Evolutionary conservation across 2,797 vertebrate genomes (phyloP).

Genomic region (Dallia pectoralis): DNA sequence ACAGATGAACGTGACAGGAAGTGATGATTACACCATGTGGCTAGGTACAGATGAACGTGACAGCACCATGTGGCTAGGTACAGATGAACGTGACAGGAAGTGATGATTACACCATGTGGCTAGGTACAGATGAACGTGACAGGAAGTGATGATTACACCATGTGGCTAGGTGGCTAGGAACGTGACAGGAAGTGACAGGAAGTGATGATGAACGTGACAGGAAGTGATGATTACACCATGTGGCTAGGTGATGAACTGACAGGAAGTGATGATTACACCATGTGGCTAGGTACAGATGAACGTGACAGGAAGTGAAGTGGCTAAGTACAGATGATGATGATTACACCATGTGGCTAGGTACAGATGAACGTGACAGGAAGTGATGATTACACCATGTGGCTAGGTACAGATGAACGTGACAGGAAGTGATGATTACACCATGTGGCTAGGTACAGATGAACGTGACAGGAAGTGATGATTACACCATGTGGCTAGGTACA

Average conservation of each 20-base stretch:
- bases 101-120: neutral
- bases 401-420: too few relatives aligned
- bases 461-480: too few relatives aligned
- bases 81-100: too few relatives aligned
- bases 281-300: neutral
- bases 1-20: neutral
- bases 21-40: neutral
- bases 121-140: neutral
- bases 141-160: neutral
- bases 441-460: too few relatives aligned
- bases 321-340: neutral
- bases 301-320: constrained; percentile 16
- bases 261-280: neutral
- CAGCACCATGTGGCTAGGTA: too few relatives aligned
- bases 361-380: too few relatives aligned
- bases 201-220: too few relatives aligned
- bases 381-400: too few relatives aligned
- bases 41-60: neutral
- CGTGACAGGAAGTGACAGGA: constrained; percentile 20
- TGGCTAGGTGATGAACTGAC: neutral
- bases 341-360: too few relatives aligned
- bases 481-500: neutral
- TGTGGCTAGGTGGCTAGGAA: neutral
- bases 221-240: too few relatives aligned
- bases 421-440: too few relatives aligned